Percentiles rank a stretch among this genome's conserved stretches.
Evolutionary conservation across 2,888 invertebrate species (phyloP).

Genomic region (Platycnemis pennipes): DNA sequence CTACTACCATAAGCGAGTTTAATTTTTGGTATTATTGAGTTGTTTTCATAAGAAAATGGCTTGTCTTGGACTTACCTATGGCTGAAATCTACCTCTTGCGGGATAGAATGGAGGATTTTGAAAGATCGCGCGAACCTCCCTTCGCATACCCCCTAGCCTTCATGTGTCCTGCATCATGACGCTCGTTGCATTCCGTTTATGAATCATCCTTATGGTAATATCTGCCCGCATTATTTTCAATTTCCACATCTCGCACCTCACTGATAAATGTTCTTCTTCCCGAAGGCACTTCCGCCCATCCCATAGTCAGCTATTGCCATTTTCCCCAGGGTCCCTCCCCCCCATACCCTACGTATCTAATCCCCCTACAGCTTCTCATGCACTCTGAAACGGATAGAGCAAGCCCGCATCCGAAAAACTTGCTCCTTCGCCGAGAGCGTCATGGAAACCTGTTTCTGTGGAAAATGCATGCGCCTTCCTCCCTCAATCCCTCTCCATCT

Average conservation of each 20-base stretch:
- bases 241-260: not conserved
- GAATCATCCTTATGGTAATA: not conserved
- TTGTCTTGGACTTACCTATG: too few relatives aligned
- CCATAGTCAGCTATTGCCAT: not conserved
- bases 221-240: not conserved
- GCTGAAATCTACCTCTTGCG: too few relatives aligned
- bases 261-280: not conserved
- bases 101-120: too few relatives aligned
- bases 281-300: not conserved
- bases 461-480: not conserved
- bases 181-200: not conserved
- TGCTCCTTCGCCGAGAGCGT: not conserved
- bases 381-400: not conserved
- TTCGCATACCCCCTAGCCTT: too few relatives aligned
- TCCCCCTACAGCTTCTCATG: not conserved
- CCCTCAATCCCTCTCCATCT: too few relatives aligned
- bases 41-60: too few relatives aligned
- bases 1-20: too few relatives aligned
- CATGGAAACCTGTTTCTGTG: not conserved
- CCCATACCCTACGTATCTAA: not conserved
- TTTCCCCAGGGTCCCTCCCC: not conserved
- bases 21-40: too few relatives aligned
- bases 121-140: too few relatives aligned
- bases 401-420: slow-evolving; percentile 37
- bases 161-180: too few relatives aligned